Evolutionary conservation across 2,797 vertebrate species (phyloP), one percentile per base, ranked within the genome.

Genomic region (Enteromius thamalakanensis): DNA sequence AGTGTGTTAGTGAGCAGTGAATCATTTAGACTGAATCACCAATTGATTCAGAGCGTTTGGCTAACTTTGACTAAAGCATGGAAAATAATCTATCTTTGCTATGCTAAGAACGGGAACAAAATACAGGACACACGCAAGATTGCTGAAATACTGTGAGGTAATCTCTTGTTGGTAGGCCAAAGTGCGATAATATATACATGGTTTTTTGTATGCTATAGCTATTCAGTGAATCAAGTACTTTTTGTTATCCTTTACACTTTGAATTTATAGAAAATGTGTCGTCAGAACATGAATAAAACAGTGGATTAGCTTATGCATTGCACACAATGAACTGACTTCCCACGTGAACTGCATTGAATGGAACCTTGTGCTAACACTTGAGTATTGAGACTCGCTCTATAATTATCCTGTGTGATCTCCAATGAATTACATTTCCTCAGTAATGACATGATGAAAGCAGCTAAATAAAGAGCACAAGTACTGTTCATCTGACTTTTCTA

Each of bases 331-430:
- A 75, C 23, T 55, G 55, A 70, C n/a, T 62, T 80, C 55, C 42
- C 45, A 82, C 42, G 62, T 45, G 65, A 69, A 76, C 17, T 26
- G 32, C 21, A 60, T 53, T 67, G 80, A 77, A 76, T 40, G 71
- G 40, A 60, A 76, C 79, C 40, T 62, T 49, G 40, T 58, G n/a
- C 32, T 76, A 75, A 67, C 55, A 26, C 12, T 51, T 32, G 62
- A 17, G 47, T 77, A 77, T 81, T 65, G 37, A 83, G 83, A 84
- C 62, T 71, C 32, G 17, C 65, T 80, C 76, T 80, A 67, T 87
- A 72, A 83, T 77, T 80, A 83, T 60, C 70, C 34, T 58, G 64
- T 26, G 23, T 68, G 82, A 82, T 84, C 79, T 84, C 60, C 58
- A 65, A 55, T 85, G 71, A 79, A 69, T 62, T 72, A 23, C 69